These are phyloP conservation scores for Micronycteris hirsuta DNA, from an alignment of 2,113 vertebrate species.

Conservation along the genomic window DNA sequence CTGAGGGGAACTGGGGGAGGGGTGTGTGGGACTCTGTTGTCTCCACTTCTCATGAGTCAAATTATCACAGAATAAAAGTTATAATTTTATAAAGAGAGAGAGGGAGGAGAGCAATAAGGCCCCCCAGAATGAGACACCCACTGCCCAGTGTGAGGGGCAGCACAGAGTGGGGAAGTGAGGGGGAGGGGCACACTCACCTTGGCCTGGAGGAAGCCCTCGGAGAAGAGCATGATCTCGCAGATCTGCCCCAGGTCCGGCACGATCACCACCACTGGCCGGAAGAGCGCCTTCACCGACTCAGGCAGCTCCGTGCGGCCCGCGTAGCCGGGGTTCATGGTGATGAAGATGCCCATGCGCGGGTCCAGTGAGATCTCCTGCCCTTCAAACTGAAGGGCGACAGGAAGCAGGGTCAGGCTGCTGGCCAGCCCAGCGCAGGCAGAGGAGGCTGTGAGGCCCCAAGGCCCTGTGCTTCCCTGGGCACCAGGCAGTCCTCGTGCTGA, in stretches of 20 bases:
- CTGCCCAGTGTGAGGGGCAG: accelerated
- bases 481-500: accelerated
- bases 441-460: accelerated
- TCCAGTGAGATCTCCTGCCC: constrained; percentile 93
- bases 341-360: constrained; percentile 93
- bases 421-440: accelerated
- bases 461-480: accelerated
- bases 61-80: not conserved
- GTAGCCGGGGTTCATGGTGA: constrained; percentile 98
- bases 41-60: not conserved
- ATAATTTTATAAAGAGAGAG: not conserved
- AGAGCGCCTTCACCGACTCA: constrained; percentile 96
- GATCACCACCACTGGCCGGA: constrained; percentile 96
- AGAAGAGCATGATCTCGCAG: constrained; percentile 99
- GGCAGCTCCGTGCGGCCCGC: constrained; percentile 96
- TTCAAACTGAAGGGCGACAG: constrained; percentile 86
- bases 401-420: accelerated
- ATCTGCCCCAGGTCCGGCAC: constrained; percentile 97
- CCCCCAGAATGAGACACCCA: accelerated
- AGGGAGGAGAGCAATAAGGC: not conserved
- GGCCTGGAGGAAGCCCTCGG: constrained; percentile 94
- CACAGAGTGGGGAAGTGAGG: not conserved
- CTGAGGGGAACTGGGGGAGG: not conserved
- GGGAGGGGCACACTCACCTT: constrained; percentile 80
- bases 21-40: not conserved